Conservation (phyloP, 1,140 invertebrate species). For the Centruroides vittatus region DNA sequence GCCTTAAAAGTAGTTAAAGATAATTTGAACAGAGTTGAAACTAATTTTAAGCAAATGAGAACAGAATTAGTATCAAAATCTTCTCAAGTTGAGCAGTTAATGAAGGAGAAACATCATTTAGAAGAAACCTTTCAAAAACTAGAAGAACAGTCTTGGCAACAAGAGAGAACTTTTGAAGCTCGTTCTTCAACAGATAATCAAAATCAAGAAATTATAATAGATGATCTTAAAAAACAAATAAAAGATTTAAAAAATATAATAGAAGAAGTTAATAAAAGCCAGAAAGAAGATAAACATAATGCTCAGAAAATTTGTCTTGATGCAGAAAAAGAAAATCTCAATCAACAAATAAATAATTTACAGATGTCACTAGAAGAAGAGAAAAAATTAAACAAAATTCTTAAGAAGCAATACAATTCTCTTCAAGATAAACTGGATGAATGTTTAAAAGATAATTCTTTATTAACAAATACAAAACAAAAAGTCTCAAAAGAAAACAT, state of each 20-base stretch:
- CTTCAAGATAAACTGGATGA: background rate
- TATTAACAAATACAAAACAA: too few relatives aligned
- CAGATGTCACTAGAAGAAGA: background rate
- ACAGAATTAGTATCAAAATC: conserved; percentile 27
- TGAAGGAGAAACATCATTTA: conserved; percentile 17
- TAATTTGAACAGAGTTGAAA: conserved; percentile 31
- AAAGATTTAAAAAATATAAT: conserved; percentile 13
- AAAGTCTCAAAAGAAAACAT: too few relatives aligned
- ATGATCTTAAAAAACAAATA: conserved; percentile 11
- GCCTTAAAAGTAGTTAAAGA: conserved; percentile 27
- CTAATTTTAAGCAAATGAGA: conserved; percentile 33
- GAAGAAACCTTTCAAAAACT: conserved; percentile 6
- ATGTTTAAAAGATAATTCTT: background rate
- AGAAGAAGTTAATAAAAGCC: conserved; percentile 15
- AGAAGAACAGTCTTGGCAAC: conserved; percentile 6
- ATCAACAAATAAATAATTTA: conserved; percentile 19
- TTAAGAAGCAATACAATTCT: conserved; percentile 2
- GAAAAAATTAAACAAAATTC: conserved; percentile 1
- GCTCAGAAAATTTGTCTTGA: conserved; percentile 11
- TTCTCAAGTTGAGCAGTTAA: conserved; percentile 16
- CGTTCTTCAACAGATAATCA: conserved; percentile 5
- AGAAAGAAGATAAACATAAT: conserved; percentile 19
- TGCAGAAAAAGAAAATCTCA: conserved; percentile 14
- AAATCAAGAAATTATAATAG: conserved; percentile 10
- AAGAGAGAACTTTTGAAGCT: conserved; percentile 12